Evolutionary conservation across 2,888 invertebrate genomes (phyloP), one percentile per base, ranked within the genome.

Genomic region (Sinodicranocentrus sp.): DNA sequence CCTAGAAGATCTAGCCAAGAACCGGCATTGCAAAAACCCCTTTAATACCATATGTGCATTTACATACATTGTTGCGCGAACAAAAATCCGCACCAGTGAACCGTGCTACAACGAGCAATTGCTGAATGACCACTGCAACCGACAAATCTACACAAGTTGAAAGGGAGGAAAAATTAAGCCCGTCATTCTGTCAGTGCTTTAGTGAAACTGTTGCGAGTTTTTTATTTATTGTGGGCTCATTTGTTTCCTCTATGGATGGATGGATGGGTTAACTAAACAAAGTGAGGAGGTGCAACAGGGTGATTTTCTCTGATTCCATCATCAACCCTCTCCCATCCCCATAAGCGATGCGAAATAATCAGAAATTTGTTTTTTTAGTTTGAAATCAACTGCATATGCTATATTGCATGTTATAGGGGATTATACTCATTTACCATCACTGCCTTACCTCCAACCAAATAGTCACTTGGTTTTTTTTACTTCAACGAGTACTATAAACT

Each of bases 401-500:
- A n/a, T n/a, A n/a, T n/a, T n/a, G n/a, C n/a, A n/a, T n/a, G n/a
- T n/a, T n/a, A n/a, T n/a, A n/a, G n/a, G n/a, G n/a, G n/a, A n/a
- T n/a, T n/a, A n/a, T n/a, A 52, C 17, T n/a, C 17, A 10, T 52
- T 10, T 52, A 52, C 13, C 6, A n/a, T n/a, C n/a, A 10, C 52
- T n/a, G 3, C 17, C 6, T n/a, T n/a, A 52, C 52, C 52, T 13
- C 17, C 52, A 52, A 15, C 5, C 63, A 8, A 63, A 33, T 39
- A 59, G 59, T 26, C 3, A 59, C 26, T 25, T 59, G 26, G 23
- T 59, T 59, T 59, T 8, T 23, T 59, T 17, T 59, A 10, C 59
- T 59, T 39, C 8, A 39, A 59, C 5, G 21, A 2, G 57, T 26
- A 28, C 13, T 13, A 52, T n/a, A 17, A 25, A 59, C 25, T 59